phyloP scores from a whole-genome alignment of 2,888 invertebrate genomes.

The Nephrotoma appendiculata region DNA sequence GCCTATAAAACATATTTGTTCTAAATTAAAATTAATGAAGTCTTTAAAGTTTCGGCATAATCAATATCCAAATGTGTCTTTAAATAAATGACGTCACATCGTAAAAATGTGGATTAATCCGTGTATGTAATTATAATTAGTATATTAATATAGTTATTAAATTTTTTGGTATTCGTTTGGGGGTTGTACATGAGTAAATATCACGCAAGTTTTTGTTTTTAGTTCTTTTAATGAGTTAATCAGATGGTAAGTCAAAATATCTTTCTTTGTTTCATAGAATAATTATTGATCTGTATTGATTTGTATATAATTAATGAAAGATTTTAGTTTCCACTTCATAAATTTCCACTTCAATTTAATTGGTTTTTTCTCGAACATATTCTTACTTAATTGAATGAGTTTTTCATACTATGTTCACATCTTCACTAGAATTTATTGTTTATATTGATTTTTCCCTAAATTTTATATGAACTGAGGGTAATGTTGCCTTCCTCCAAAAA shows the following conservation, averaged over 20 bases:
- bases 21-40: neutral
- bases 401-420: neutral
- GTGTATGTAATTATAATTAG: neutral
- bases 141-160: neutral
- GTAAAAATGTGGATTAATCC: neutral
- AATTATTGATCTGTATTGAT: neutral
- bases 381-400: neutral
- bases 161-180: neutral
- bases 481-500: too few relatives aligned
- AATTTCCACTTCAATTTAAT: neutral
- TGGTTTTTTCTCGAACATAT: neutral
- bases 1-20: neutral
- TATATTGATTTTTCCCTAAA: neutral
- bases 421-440: neutral
- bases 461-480: too few relatives aligned
- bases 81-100: neutral
- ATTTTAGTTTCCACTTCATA: neutral
- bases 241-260: neutral
- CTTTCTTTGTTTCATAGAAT: neutral
- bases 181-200: neutral
- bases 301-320: neutral
- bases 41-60: neutral
- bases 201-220: neutral
- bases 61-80: neutral
- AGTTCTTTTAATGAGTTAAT: neutral